These are phyloP conservation scores for Leptinotarsa peninsularis DNA, from an alignment of 2,888 invertebrate genomes.

Conservation along the genomic window DNA sequence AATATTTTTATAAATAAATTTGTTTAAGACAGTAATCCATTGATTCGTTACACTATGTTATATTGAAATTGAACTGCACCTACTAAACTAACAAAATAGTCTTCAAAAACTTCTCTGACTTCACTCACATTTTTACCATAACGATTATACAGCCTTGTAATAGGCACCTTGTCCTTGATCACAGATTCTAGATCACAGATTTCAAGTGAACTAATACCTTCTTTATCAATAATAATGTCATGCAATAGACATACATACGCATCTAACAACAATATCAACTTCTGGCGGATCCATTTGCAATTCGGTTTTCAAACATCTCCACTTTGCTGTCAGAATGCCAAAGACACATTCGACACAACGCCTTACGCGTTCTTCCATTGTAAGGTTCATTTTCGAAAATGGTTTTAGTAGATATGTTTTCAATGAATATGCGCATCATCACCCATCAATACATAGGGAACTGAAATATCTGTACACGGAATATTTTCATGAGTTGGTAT, in stretches of 20 bases:
- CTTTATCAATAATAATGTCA: slow-evolving; percentile 7
- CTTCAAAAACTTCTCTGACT: no score
- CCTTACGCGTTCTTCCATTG: not conserved
- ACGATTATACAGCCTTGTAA: no score
- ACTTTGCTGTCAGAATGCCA: not conserved
- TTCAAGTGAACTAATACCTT: not conserved
- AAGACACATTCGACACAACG: not conserved
- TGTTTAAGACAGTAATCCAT: no score
- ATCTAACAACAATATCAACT: slow-evolving; percentile 7
- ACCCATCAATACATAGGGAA: slow-evolving; percentile 9
- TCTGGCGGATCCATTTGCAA: not conserved
- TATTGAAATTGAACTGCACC: no score
- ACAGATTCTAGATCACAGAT: no score
- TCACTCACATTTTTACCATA: no score
- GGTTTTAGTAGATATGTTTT: not conserved
- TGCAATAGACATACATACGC: not conserved
- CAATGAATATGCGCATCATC: slow-evolving; percentile 18
- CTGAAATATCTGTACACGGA: slow-evolving; percentile 6
- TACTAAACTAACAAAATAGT: no score
- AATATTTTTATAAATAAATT: no score
- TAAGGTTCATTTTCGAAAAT: not conserved
- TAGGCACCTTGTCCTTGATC: no score
- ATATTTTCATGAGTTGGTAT: slow-evolving; percentile 21
- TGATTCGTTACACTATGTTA: no score
- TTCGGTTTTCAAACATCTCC: not conserved